Evolutionary conservation across 2,113 vertebrate species (phyloP).

Genomic region (Terrapene triunguis): DNA sequence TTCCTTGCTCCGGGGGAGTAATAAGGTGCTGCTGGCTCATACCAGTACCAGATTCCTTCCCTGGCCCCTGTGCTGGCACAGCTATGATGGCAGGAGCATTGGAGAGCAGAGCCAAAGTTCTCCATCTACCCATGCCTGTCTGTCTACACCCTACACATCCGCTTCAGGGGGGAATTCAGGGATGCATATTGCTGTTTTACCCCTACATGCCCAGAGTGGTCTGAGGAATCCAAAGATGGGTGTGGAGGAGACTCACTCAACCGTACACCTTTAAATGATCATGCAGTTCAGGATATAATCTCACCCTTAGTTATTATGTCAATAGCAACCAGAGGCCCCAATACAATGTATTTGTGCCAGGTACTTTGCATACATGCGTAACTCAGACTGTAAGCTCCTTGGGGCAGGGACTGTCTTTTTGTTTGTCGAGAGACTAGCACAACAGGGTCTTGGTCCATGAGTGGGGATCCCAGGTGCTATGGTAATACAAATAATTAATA

Average conservation of each 20-base stretch:
- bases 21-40: neutral
- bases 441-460: neutral
- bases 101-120: neutral
- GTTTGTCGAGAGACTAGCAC: neutral
- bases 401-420: neutral
- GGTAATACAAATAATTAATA: neutral
- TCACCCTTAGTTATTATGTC: neutral
- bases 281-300: neutral
- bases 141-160: neutral
- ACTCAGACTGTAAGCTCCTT: neutral
- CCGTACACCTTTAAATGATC: neutral
- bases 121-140: neutral
- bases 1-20: neutral
- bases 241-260: neutral
- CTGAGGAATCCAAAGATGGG: neutral
- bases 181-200: neutral
- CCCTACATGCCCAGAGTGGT: neutral
- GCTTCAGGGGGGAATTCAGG: neutral
- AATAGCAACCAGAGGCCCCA: neutral
- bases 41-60: neutral
- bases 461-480: neutral
- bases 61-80: rapidly evolving
- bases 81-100: neutral
- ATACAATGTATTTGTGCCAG: neutral
- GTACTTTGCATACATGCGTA: neutral